Evolutionary conservation across 1,140 invertebrate species (phyloP), one percentile per base, ranked within the genome.

Genomic region (Battus philenor): DNA sequence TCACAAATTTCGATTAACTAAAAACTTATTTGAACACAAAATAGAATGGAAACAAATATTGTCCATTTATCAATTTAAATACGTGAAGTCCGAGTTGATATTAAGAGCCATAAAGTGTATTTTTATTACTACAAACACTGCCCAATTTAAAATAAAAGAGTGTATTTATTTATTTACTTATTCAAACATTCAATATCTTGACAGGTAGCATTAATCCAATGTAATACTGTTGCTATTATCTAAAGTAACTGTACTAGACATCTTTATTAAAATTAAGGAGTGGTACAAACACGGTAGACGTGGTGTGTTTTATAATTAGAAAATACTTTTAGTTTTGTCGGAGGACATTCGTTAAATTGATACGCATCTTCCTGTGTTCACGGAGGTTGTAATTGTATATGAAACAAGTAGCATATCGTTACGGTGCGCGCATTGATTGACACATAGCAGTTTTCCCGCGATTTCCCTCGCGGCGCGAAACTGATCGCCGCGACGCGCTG

Each of bases 381-480:
- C 9, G 12, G 18, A 2, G 12, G 12, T 13, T 10, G n/a, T 15
- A n/a, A n/a, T n/a, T 17, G n/a, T 10, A 20, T 38, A 24, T 22
- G 22, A 27, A 22, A n/a, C 16, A 26, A 27, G 7, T 39, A 24
- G 51, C 55, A 53, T 60, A 54, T 50, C 58, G 63, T 70, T 68
- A 58, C 54, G 58, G 30, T 50, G 44, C 10, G 26, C 36, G 55
- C 44, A 13, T 50, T 59, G 55, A 63, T 59, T 58, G 56, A 61
- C 47, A 26, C 22, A 41, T 33, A 18, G 22, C 39, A 62, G 51
- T 77, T 83, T 83, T 83, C 74, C 59, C 51, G 59, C 59, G 71
- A 80, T 83, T 83, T 83, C 79, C 74, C 76, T 70, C 54, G 57
- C 45, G 48, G 26, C 29, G 20, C 44, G 22, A 31, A 24, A 55